phyloP scores from a whole-genome alignment of 2,888 invertebrate species.

The Mayetiola destructor region DNA sequence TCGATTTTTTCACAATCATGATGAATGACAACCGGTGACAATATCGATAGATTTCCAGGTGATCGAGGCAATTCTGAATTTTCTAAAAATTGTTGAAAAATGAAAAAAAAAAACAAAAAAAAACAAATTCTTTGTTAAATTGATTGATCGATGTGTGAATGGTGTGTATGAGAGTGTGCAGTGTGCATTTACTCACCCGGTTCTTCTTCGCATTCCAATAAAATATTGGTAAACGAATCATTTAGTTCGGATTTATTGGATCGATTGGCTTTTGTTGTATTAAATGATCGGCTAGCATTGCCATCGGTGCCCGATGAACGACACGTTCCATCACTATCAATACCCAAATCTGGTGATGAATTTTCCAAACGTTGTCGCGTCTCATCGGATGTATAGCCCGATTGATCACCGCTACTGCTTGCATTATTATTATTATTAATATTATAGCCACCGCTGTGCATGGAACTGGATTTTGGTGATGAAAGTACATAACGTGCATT shows the following conservation, averaged over 20 bases:
- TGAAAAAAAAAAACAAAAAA: no score
- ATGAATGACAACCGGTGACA: neutral
- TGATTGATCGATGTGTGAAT: neutral
- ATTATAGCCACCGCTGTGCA: constrained; percentile 12
- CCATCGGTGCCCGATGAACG: neutral
- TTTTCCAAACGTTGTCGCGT: constrained; percentile 31
- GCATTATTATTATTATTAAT: constrained; percentile 14
- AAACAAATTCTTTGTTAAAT: constrained; percentile 6
- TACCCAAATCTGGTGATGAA: constrained; percentile 76
- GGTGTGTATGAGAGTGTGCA: neutral
- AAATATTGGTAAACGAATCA: constrained; percentile 13
- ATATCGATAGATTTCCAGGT: no score
- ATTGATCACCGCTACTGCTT: constrained; percentile 22
- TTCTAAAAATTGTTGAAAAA: no score
- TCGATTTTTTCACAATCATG: constrained; percentile 39
- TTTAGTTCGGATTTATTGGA: neutral
- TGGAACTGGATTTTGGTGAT: constrained; percentile 20
- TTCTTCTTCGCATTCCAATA: constrained; percentile 11
- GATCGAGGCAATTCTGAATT: no score
- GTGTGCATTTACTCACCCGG: neutral
- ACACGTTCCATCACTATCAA: constrained; percentile 56
- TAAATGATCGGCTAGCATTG: neutral
- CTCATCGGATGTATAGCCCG: constrained; percentile 38
- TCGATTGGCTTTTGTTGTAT: neutral
- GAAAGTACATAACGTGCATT: neutral